Conservation (phyloP, 2,113 vertebrate species). For the Solea senegalensis region DNA sequence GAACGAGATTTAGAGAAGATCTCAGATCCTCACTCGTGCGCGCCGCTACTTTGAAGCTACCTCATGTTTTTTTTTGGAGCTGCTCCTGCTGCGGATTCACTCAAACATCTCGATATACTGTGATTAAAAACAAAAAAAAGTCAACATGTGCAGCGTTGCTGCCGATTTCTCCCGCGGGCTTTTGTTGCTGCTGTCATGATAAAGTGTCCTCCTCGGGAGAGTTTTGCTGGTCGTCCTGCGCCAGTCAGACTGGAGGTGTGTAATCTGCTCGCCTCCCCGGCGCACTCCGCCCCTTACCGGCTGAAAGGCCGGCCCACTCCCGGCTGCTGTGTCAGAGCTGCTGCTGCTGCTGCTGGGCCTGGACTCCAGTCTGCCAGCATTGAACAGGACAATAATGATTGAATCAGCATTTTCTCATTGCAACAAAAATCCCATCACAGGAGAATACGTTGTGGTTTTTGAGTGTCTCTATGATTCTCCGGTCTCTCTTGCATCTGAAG, state of each 20-base stretch:
- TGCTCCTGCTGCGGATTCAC: constrained; percentile 7
- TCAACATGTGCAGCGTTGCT: not conserved
- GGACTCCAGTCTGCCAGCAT: constrained; percentile 59
- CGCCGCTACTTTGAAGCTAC: constrained; percentile 45
- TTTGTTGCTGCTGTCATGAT: constrained; percentile 33
- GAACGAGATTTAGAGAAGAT: constrained; percentile 14
- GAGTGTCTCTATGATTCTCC: not conserved
- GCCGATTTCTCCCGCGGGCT: not conserved
- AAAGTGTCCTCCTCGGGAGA: constrained; percentile 29
- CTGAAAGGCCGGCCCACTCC: constrained; percentile 56
- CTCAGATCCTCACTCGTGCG: constrained; percentile 30
- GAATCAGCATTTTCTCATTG: constrained; percentile 3
- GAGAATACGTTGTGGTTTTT: not conserved
- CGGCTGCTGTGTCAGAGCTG: not conserved
- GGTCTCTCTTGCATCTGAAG: no score
- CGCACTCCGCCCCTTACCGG: constrained; percentile 66
- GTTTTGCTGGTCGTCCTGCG: constrained; percentile 48
- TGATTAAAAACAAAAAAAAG: not conserved
- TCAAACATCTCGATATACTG: constrained; percentile 8
- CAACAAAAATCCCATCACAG: constrained; percentile 6
- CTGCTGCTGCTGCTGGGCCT: constrained; percentile 7
- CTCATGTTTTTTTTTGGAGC: constrained; percentile 45
- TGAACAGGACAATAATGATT: not conserved
- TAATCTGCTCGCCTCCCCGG: constrained; percentile 41
- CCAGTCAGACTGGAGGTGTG: constrained; percentile 56